Conservation (phyloP, 1,140 invertebrate species). For the Coboldia fuscipes region DNA sequence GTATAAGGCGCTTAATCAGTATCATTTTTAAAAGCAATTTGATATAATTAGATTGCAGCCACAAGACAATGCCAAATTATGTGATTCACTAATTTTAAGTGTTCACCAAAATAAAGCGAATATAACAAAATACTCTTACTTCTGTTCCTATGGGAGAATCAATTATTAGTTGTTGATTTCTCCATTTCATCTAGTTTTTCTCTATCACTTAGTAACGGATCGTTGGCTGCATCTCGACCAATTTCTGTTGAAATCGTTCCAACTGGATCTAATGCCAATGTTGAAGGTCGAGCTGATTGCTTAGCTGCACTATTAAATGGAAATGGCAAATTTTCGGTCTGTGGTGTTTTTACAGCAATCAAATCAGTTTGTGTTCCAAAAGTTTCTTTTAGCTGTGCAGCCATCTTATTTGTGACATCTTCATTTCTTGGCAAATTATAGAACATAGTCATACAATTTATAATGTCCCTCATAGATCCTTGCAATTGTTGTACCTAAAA, state of each 20-base stretch:
- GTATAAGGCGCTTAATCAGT: too few relatives aligned
- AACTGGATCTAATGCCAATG: slow-evolving; percentile 12
- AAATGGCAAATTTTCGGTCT: slow-evolving; percentile 23
- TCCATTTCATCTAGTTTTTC: too few relatives aligned
- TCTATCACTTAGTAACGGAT: too few relatives aligned
- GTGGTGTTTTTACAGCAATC: slow-evolving; percentile 47
- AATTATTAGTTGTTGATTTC: too few relatives aligned
- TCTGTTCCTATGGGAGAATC: too few relatives aligned
- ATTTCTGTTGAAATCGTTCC: background rate
- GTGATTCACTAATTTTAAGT: too few relatives aligned
- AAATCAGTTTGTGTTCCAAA: slow-evolving; percentile 58
- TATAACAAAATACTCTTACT: too few relatives aligned
- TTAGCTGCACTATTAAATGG: slow-evolving; percentile 17
- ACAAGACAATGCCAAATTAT: too few relatives aligned
- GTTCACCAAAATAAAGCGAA: too few relatives aligned
- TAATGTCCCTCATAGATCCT: slow-evolving; percentile 50
- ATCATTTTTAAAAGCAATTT: too few relatives aligned
- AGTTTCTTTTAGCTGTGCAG: slow-evolving; percentile 23
- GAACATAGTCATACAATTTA: slow-evolving; percentile 37
- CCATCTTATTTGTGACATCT: background rate
- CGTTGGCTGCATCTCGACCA: too few relatives aligned
- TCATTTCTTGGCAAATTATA: slow-evolving; percentile 22
- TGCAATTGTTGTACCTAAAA: slow-evolving; percentile 47
- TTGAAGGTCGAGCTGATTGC: slow-evolving; percentile 12
- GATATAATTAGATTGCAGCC: too few relatives aligned